Evolutionary conservation across 2,113 vertebrate species (phyloP).

Genomic region (Gnathonemus echidnorhynchus): DNA sequence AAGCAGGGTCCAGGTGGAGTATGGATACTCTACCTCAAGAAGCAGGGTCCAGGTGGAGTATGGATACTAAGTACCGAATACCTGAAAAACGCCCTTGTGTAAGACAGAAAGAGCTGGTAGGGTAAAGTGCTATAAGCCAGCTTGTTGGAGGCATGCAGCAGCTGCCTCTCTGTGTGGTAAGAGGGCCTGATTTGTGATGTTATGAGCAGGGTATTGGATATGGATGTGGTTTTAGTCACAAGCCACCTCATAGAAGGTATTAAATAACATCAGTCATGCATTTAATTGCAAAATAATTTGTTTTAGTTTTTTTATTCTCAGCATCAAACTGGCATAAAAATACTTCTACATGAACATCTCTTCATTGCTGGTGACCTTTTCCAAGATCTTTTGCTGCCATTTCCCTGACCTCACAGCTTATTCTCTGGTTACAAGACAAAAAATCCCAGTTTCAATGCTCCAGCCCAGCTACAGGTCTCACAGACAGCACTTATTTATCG

Average conservation of each 20-base stretch:
- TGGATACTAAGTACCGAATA: not conserved
- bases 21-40: no score
- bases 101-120: not conserved
- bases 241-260: not conserved
- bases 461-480: not conserved
- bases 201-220: not conserved
- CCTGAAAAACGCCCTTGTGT: not conserved
- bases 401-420: not conserved
- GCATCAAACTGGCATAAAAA: not conserved
- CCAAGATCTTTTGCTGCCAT: not conserved
- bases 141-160: not conserved
- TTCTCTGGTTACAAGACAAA: not conserved
- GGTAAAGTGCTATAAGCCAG: not conserved
- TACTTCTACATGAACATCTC: not conserved
- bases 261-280: not conserved
- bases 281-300: not conserved
- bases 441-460: not conserved
- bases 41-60: no score
- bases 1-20: no score
- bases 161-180: not conserved
- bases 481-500: not conserved
- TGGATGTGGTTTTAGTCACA: not conserved
- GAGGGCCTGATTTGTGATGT: not conserved
- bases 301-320: not conserved
- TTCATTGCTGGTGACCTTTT: conserved; percentile 1